A percentile compares a stretch with the other conserved stretches of the same genome.
These are phyloP conservation scores for Drosophila pruinosa DNA, from an alignment of 1,140 invertebrate genomes.

Conservation along the genomic window DNA sequence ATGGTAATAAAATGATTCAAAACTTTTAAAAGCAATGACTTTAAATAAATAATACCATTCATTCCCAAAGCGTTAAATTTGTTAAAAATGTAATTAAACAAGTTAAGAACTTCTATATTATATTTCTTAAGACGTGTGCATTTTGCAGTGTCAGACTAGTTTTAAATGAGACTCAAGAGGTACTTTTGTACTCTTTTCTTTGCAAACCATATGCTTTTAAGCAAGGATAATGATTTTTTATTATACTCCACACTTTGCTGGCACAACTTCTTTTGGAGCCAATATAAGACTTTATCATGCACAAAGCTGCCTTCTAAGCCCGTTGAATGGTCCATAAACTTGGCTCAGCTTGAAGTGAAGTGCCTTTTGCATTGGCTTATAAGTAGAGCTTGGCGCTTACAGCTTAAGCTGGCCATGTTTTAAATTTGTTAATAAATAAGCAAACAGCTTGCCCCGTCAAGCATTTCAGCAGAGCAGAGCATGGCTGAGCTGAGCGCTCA, in stretches of 20 bases:
- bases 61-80: too few species aligned
- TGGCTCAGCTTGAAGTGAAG: not conserved
- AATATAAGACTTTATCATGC: not conserved
- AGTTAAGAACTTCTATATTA: too few species aligned
- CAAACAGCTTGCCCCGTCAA: not conserved
- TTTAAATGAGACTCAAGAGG: not conserved
- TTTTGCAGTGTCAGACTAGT: too few species aligned
- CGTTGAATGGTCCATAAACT: constrained; percentile 1
- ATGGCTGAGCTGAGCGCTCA: not conserved
- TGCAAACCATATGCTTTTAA: not conserved
- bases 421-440: constrained; percentile 2
- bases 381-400: not conserved
- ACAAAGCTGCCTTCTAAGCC: not conserved
- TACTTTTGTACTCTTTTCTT: not conserved
- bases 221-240: not conserved
- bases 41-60: too few species aligned
- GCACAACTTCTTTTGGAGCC: not conserved
- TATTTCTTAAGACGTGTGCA: too few species aligned
- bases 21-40: too few species aligned
- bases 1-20: too few species aligned
- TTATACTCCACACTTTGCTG: not conserved
- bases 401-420: not conserved
- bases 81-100: too few species aligned
- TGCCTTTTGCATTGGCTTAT: not conserved
- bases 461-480: not conserved